phyloP scores from a whole-genome alignment of 2,113 vertebrate genomes.

The Anguilla japonica region DNA sequence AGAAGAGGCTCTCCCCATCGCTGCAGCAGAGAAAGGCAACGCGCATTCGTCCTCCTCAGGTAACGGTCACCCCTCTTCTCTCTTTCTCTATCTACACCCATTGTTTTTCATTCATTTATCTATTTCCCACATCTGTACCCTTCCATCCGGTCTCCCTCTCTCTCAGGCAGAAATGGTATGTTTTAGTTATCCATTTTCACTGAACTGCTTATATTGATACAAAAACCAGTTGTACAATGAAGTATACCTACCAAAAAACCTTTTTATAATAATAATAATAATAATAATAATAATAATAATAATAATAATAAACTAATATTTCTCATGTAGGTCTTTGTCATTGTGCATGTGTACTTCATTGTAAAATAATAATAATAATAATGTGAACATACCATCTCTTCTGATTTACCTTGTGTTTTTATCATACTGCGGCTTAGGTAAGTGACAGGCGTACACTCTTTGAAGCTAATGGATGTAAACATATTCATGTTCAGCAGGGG shows the following conservation, averaged over 20 bases:
- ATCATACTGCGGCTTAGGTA: background rate
- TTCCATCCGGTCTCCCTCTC: slow-evolving; percentile 23
- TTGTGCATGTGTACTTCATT: no score
- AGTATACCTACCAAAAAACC: slow-evolving; percentile 13
- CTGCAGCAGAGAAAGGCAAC: slow-evolving; percentile 21
- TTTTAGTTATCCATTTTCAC: background rate
- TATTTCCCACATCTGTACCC: background rate
- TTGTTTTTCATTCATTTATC: slow-evolving; percentile 36
- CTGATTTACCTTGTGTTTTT: slow-evolving; percentile 7
- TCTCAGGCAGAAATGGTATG: background rate
- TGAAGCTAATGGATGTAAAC: slow-evolving; percentile 16
- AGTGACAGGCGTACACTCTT: slow-evolving; percentile 1
- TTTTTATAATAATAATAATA: no score
- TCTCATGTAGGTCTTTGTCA: no score
- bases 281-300: no score
- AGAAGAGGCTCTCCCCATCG: slow-evolving; percentile 41
- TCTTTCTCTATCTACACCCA: slow-evolving; percentile 16
- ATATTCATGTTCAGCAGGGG: slow-evolving; percentile 21
- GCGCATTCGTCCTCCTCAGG: slow-evolving; percentile 56
- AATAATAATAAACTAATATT: no score
- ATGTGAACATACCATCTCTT: slow-evolving; percentile 15
- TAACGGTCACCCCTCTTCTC: slow-evolving; percentile 45
- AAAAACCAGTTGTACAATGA: slow-evolving; percentile 42
- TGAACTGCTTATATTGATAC: slow-evolving; percentile 48
- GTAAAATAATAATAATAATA: no score